These are phyloP conservation scores for Pleuronectes platessa DNA, from an alignment of 2,113 vertebrate genomes.

Conservation along the genomic window DNA sequence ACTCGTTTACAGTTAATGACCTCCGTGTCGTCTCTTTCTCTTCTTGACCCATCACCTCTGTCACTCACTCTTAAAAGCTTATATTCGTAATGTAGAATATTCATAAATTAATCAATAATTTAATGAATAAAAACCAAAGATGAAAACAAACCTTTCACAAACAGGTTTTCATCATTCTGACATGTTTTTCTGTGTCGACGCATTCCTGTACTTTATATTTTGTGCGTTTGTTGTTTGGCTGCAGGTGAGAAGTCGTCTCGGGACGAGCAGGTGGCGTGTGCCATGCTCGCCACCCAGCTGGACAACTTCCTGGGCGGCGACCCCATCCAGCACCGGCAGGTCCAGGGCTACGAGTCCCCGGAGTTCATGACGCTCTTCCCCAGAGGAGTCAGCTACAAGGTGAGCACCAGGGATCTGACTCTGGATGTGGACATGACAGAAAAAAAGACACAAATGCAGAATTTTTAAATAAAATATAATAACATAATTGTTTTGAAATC, in stretches of 20 bases:
- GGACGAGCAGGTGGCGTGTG: slow-evolving; percentile 89
- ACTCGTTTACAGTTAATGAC: not conserved
- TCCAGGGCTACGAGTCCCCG: slow-evolving; percentile 88
- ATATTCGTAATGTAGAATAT: too few species aligned
- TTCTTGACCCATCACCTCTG: too few species aligned
- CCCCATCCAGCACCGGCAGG: slow-evolving; percentile 88
- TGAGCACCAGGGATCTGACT: slow-evolving; percentile 57
- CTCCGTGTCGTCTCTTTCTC: too few species aligned
- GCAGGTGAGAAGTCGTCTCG: slow-evolving; percentile 87
- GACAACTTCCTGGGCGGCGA: slow-evolving; percentile 87
- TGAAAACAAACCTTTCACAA: not conserved
- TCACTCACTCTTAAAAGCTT: too few species aligned
- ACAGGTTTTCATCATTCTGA: not conserved
- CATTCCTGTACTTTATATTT: not conserved
- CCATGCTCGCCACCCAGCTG: slow-evolving; percentile 90
- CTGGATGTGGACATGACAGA: not conserved
- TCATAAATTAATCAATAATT: too few species aligned
- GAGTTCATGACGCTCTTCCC: slow-evolving; percentile 93
- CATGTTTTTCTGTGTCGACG: not conserved
- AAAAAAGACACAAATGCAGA: too few species aligned
- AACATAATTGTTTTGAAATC: too few species aligned
- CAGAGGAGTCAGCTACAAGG: slow-evolving; percentile 90
- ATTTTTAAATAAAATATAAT: too few species aligned
- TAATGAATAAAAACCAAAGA: too few species aligned
- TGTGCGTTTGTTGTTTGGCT: not conserved